Base-by-base conservation (phyloP, 2,113 vertebrate genomes). In the Hepsetus odoe region DNA sequence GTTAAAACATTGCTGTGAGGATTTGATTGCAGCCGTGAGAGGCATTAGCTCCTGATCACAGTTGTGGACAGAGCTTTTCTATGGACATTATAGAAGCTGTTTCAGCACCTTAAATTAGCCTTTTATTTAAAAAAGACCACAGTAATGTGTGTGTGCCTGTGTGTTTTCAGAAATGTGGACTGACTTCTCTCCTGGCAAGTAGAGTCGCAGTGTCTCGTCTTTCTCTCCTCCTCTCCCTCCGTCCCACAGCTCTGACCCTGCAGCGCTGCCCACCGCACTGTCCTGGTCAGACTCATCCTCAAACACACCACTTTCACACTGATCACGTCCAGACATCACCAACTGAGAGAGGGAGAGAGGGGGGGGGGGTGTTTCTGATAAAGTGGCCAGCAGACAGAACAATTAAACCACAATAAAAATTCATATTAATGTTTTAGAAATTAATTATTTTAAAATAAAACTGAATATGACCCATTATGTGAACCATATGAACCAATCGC, bases 171-270 rank as follows among this genome's bases (percentile, higher is more conserved):
- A 46, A 5, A 14, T n/a, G 11, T 16, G 12, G 18, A 73, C 96
- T 94, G 80, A 99, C 97, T 96, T 98, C 82, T 97, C 95, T 72
- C 90, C 89, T 0, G 95, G 90, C 70, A 97, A 92, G 87, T 95
- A 96, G 1, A 97, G 93, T 68, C 86, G 87, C 0, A 97, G 91
- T 1, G 82, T 74, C 26, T 87, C 73, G 0, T 95, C 95, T 85
- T 96, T 96, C 82, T 96, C 95, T 42, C 91, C 94, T 0, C 86
- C 32, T 0, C 85, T 88, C 18, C 92, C 86, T n/a, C 87, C 86
- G 0, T 96, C 94, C 0, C 92, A 95, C 16, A 92, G 93, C 80
- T 96, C 96, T 0, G 94, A 95, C 68, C 93, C 94, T 55, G 90
- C 95, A 44, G 93, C 90, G 0, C 94, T 95, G 85, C 95, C 96